Evolutionary conservation across 1,140 invertebrate species (phyloP).

Genomic region (Rhopalosiphum padi): DNA sequence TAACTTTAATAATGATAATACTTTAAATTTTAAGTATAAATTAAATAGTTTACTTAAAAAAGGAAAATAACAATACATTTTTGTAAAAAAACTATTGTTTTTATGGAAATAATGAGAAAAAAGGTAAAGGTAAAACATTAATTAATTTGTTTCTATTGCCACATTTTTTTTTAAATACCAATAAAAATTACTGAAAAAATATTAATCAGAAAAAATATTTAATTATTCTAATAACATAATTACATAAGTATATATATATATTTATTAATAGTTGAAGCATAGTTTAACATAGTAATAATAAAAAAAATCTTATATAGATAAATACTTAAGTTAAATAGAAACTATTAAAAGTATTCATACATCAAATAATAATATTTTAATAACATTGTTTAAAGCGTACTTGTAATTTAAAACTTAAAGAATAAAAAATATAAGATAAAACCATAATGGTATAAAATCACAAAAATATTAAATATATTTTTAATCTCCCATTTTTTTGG

Average conservation of each 20-base stretch:
- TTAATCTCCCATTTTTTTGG: not conserved
- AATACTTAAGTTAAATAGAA: constrained; percentile 46
- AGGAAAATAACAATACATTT: no score
- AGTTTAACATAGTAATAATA: not conserved
- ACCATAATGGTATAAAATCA: not conserved
- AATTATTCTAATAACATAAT: constrained; percentile 23
- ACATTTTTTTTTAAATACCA: not conserved
- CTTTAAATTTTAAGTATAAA: no score
- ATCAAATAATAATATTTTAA: constrained; percentile 41
- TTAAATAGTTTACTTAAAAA: no score
- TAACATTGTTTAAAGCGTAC: constrained; percentile 39
- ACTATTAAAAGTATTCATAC: constrained; percentile 33
- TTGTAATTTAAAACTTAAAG: constrained; percentile 32
- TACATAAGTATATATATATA: constrained; percentile 9
- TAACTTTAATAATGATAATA: no score
- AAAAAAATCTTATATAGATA: not conserved
- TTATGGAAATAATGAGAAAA: no score
- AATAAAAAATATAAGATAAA: constrained; percentile 15
- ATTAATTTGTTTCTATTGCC: not conserved
- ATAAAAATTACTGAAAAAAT: not conserved
- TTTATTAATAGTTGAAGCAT: constrained; percentile 25
- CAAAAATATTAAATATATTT: constrained; percentile 25
- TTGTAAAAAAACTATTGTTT: no score
- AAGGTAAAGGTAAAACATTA: not conserved
- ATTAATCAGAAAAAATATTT: not conserved